Evolutionary conservation across 2,888 invertebrate genomes (phyloP), one percentile per base, ranked within the genome.

Genomic region (Caenorhabditis drosophilae): DNA sequence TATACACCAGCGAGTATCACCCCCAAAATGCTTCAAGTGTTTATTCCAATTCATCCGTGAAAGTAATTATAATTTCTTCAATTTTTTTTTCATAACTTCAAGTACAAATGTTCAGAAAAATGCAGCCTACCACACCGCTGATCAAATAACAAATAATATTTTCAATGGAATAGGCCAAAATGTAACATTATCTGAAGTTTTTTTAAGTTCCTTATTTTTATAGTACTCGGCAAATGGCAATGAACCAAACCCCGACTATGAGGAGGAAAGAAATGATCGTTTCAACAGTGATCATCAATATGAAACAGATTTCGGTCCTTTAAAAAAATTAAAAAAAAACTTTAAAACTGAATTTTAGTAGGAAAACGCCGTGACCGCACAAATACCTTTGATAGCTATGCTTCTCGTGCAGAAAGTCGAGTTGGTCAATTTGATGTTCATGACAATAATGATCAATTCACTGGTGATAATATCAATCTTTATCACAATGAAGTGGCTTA

Each of bases 401-500:
- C 58, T 3, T 79, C 79, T 7, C 56, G 54, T 22, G 72, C 78
- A n/a, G 77, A 79, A 53, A 77, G 71, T 42, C 73, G 79, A 42
- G 70, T 73, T 42, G 79, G 79, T 42, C 70, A 63, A 25, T 76
- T 79, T 56, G 74, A 76, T 45, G 66, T 79, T 16, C 73, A 75
- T 50, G 77, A 79, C 47, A 73, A 72, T 20, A 48, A 69, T 44
- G 79, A 63, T 18, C 53, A 54, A 22, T 68, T 66, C 26, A 59
- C 62, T 26, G 73, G 72, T 16, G 40, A 44, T 26, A 67, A 76
- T 27, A 70, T 79, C 47, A 72, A 78, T 41, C 70, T 79, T 9
- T 46, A 77, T 44, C 78, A 79, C 53, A 63, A 75, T 53, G 78
- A 78, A 41, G 78, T 79, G 11, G 79, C 79, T 26, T 79, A 78